These are phyloP conservation scores for Argyrosomus japonicus DNA, from an alignment of 2,113 vertebrate genomes.

Conservation along the genomic window DNA sequence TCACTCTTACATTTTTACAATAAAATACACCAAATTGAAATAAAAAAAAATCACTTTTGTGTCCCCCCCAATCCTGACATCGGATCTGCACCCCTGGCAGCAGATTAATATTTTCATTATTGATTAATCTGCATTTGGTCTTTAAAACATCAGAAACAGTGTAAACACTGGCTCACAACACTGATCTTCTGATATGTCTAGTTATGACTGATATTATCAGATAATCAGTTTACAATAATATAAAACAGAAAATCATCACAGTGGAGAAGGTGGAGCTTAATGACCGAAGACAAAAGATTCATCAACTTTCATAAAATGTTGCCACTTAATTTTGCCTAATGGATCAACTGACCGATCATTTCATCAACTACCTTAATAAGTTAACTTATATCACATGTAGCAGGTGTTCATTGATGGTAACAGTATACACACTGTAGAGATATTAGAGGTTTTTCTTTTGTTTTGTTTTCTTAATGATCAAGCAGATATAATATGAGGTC, in stretches of 20 bases:
- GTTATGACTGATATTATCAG: not conserved
- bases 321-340: not conserved
- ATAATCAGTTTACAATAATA: not conserved
- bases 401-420: not conserved
- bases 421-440: not conserved
- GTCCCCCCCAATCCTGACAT: no score
- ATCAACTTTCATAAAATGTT: not conserved
- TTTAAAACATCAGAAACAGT: not conserved
- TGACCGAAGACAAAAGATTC: not conserved
- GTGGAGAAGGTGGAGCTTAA: no score
- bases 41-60: no score
- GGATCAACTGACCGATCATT: not conserved
- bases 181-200: not conserved
- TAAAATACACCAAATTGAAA: no score
- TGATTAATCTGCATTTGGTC: not conserved
- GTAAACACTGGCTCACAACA: not conserved
- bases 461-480: no score
- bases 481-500: no score
- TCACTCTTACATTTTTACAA: no score
- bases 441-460: no score
- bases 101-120: not conserved
- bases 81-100: no score
- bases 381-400: not conserved
- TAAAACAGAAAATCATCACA: not conserved
- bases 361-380: not conserved